Evolutionary conservation across 1,140 invertebrate genomes (phyloP), one percentile per base, ranked within the genome.

Genomic region (Drosophila nebulosa): DNA sequence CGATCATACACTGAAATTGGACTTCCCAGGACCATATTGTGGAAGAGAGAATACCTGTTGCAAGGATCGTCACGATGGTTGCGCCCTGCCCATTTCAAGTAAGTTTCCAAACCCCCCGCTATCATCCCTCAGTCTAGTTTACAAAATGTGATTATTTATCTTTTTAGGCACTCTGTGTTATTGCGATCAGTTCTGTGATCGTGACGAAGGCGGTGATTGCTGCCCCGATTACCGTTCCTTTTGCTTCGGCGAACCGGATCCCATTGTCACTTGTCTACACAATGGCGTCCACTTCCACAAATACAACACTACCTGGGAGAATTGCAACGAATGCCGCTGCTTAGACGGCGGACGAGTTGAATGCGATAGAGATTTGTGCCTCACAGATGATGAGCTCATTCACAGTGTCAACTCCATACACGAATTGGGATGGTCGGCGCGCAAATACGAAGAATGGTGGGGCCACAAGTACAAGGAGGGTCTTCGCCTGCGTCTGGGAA

Each of bases 181-280:
- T 91, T 99, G 98, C 89, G 98, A 99, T 92, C 93, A 96, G 71
- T 98, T 98, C 92, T 99, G 97, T 92, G 95, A 97, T 76, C 92
- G 94, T 52, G 74, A 90, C 9, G 92, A 90, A 7, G 84, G 93
- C 85, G 93, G 95, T 35, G 96, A 97, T 86, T 98, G 97, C 89
- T 98, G 97, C 90, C 97, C 97, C 0, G 97, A 99, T 91, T 98
- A 95, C 90, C 94, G 92, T 90, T 92, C 92, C 0, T 93, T 94
- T 52, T 98, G 97, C 88, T 92, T 93, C 56, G 94, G 94, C 9
- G 84, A 92, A 35, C 50, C 71, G 0, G 84, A 85, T 60, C 79
- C 74, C 4, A 46, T 90, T 18, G 18, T 81, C n/a, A 73, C 64
- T 26, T 91, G 90, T 69, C 42, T 65, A 32, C 85, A 90, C 76